phyloP scores from a whole-genome alignment of 1,140 invertebrate genomes.

The Drosophila prosaltans region DNA sequence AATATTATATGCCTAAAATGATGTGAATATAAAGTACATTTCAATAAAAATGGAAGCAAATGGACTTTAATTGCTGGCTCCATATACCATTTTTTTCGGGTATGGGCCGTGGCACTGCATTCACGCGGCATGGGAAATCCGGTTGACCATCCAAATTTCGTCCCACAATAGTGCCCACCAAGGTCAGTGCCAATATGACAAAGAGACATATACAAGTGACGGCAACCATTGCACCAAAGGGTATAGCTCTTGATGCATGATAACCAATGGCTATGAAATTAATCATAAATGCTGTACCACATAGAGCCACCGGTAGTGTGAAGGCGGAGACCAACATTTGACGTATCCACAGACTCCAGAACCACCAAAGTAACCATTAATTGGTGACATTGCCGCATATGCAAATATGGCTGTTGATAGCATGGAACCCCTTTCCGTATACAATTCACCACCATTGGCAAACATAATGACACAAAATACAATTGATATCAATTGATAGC shows the following conservation, averaged over 20 bases:
- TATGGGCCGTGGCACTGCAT: slow-evolving; percentile 99
- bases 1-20: slow-evolving; percentile 99
- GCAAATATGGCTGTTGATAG: slow-evolving; percentile 99
- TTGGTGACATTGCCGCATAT: slow-evolving; percentile 97
- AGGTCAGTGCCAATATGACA: slow-evolving; percentile 97
- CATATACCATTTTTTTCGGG: slow-evolving; percentile 99
- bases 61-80: slow-evolving; percentile 98
- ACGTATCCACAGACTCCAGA: slow-evolving; percentile 98
- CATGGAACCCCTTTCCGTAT: slow-evolving; percentile 98
- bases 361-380: slow-evolving; percentile 99
- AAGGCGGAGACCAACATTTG: slow-evolving; percentile 99
- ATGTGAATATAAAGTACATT: slow-evolving; percentile 99
- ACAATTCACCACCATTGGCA: slow-evolving; percentile 98
- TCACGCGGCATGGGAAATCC: slow-evolving; percentile 98
- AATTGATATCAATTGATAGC: slow-evolving; percentile 96
- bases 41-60: slow-evolving; percentile 99
- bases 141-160: slow-evolving; percentile 98
- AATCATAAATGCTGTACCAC: slow-evolving; percentile 98
- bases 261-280: slow-evolving; percentile 99
- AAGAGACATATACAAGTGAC: slow-evolving; percentile 99
- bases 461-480: slow-evolving; percentile 97
- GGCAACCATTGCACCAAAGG: slow-evolving; percentile 99
- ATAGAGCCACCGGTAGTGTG: slow-evolving; percentile 95
- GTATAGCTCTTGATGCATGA: slow-evolving; percentile 98
- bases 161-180: slow-evolving; percentile 97